These are phyloP conservation scores for Burhinus oedicnemus DNA, from an alignment of 2,113 vertebrate species.

Conservation along the genomic window DNA sequence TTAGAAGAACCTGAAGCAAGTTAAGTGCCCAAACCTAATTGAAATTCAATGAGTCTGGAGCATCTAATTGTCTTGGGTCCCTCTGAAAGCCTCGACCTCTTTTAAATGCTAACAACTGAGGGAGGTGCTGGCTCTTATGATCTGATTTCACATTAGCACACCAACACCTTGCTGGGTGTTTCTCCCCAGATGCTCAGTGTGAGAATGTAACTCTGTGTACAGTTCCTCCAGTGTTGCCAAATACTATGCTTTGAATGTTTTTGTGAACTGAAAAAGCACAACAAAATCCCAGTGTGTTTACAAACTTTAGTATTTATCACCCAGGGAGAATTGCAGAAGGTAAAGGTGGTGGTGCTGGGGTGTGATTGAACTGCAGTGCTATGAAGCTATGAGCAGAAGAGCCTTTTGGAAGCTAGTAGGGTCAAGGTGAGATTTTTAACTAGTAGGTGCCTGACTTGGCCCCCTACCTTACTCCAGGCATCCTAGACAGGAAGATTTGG, in stretches of 20 bases:
- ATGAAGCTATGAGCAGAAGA: not conserved
- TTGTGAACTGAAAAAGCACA: not conserved
- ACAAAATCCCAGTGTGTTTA: not conserved
- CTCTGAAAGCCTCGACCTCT: not conserved
- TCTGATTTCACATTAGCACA: not conserved
- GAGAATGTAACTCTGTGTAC: not conserved
- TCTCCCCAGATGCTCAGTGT: not conserved
- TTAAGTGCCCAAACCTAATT: not conserved
- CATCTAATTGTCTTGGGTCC: not conserved
- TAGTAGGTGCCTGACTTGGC: not conserved
- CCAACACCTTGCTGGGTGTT: not conserved
- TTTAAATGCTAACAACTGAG: slow-evolving; percentile 9
- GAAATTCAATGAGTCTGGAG: not conserved
- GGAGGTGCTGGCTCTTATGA: not conserved
- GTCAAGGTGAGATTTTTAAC: not conserved
- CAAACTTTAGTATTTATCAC: not conserved
- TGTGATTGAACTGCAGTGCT: not conserved
- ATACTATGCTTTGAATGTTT: not conserved
- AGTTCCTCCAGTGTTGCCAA: not conserved
- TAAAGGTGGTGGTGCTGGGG: no score
- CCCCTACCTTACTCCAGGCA: not conserved
- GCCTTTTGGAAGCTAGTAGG: not conserved
- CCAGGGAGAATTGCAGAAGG: not conserved
- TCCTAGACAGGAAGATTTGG: not conserved
- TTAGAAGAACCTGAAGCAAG: not conserved